A percentile compares a stretch with the other conserved stretches of the same genome.
Evolutionary conservation across 2,113 vertebrate species (phyloP).

Genomic region (Hippocampus zosterae): DNA sequence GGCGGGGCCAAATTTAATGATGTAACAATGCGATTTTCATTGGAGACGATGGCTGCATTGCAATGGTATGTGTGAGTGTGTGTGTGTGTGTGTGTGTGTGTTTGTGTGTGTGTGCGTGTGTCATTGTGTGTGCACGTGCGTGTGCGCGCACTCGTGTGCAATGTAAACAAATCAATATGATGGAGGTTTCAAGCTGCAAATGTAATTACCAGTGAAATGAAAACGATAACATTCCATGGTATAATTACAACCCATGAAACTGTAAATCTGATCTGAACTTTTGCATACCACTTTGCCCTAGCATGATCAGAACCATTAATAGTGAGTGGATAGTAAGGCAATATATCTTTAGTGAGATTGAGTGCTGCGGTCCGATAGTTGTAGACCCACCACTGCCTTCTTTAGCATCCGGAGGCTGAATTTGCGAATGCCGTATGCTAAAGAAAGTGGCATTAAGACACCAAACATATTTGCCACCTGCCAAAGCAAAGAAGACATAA

Average conservation of each 20-base stretch:
- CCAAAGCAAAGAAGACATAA: too few relatives aligned
- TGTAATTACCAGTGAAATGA: not conserved
- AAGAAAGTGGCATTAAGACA: too few relatives aligned
- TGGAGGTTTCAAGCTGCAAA: not conserved
- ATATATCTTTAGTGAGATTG: not conserved
- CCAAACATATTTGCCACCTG: too few relatives aligned
- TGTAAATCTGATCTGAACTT: slow-evolving; percentile 3
- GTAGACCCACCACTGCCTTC: too few relatives aligned
- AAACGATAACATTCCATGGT: not conserved
- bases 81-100: too few relatives aligned
- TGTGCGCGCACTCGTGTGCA: not conserved
- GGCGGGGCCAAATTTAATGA: not conserved
- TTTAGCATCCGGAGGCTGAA: too few relatives aligned
- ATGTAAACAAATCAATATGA: slow-evolving; percentile 9
- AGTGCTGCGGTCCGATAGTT: not conserved
- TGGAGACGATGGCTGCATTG: slow-evolving; percentile 1
- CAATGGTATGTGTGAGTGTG: not conserved
- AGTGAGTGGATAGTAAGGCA: not conserved
- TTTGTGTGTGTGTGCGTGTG: too few relatives aligned
- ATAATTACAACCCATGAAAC: slow-evolving; percentile 1
- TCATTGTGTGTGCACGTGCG: too few relatives aligned
- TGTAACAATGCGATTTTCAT: slow-evolving; percentile 5
- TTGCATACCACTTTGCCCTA: not conserved
- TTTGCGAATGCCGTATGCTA: too few relatives aligned
- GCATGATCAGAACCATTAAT: not conserved